Percentiles rank a stretch among this genome's conserved stretches.
phyloP scores from a whole-genome alignment of 1,140 invertebrate species.

The Patella vulgata region DNA sequence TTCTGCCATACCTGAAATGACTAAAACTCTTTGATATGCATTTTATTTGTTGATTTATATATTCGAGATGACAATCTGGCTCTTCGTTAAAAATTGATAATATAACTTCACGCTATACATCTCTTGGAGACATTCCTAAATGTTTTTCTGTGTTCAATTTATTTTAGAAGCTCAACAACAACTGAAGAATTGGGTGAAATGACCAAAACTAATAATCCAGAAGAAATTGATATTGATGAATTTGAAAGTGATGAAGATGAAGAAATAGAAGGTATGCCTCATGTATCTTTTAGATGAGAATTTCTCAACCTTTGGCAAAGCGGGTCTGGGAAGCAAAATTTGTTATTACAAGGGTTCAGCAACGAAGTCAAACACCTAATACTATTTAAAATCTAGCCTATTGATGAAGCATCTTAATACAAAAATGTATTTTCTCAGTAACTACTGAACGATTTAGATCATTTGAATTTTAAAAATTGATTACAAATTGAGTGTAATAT shows the following conservation, averaged over 20 bases:
- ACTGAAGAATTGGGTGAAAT: conserved; percentile 76
- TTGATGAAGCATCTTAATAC: neutral
- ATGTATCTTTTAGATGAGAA: neutral
- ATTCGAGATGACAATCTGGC: too few species aligned
- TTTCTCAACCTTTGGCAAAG: too few species aligned
- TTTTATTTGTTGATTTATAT: too few species aligned
- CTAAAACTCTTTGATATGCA: too few species aligned
- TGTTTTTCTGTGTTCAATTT: neutral
- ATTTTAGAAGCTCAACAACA: conserved; percentile 81
- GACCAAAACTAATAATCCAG: conserved; percentile 83
- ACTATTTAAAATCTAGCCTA: too few species aligned
- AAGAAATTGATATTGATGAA: conserved; percentile 86
- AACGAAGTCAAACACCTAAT: too few species aligned
- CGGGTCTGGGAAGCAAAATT: neutral
- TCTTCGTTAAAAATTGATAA: neutral
- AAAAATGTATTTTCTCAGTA: neutral
- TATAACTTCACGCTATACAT: neutral
- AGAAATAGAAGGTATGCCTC: conserved; percentile 66
- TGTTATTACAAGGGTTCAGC: neutral
- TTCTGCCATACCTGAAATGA: too few species aligned
- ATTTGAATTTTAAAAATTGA: conserved; percentile 2
- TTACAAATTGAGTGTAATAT: too few species aligned
- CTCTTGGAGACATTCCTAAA: too few species aligned
- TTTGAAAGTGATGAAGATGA: conserved; percentile 72
- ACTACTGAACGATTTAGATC: neutral